Percentiles rank a stretch among this genome's conserved stretches.
Evolutionary conservation across 2,888 invertebrate species (phyloP).

Genomic region (Eilema griseolum): DNA sequence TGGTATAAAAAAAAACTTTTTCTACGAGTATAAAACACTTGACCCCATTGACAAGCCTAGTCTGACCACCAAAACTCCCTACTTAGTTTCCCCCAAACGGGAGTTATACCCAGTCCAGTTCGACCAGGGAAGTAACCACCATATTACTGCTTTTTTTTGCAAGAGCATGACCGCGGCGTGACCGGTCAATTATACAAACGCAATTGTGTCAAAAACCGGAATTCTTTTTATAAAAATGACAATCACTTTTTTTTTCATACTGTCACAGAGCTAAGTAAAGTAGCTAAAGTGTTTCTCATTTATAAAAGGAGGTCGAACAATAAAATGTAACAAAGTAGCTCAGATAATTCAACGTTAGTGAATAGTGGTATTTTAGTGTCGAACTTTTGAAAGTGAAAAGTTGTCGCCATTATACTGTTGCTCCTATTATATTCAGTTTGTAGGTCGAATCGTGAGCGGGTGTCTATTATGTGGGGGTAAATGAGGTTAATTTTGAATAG

Average conservation of each 20-base stretch:
- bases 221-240: constrained; percentile 2
- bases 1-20: too few relatives aligned
- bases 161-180: background rate
- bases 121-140: background rate
- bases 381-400: constrained; percentile 49
- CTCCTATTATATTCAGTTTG: constrained; percentile 33
- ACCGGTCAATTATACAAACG: constrained; percentile 1
- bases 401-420: constrained; percentile 33
- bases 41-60: too few relatives aligned
- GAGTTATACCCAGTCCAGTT: too few relatives aligned
- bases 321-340: constrained; percentile 38
- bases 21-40: too few relatives aligned
- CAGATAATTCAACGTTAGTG: constrained; percentile 34
- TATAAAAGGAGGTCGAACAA: constrained; percentile 47
- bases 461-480: constrained; percentile 30
- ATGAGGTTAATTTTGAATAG: constrained; percentile 33
- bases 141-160: background rate
- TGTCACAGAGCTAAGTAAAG: constrained; percentile 1
- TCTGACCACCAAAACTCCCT: too few relatives aligned
- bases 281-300: constrained; percentile 12
- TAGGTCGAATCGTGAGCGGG: constrained; percentile 41
- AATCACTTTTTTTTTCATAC: constrained; percentile 2
- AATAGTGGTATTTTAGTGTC: constrained; percentile 33
- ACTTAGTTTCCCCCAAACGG: too few relatives aligned
- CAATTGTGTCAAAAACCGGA: background rate